Percentiles rank a stretch among this genome's conserved stretches.
These are phyloP conservation scores for Diachasmimorpha longicaudata DNA, from an alignment of 1,140 invertebrate species.

Conservation along the genomic window DNA sequence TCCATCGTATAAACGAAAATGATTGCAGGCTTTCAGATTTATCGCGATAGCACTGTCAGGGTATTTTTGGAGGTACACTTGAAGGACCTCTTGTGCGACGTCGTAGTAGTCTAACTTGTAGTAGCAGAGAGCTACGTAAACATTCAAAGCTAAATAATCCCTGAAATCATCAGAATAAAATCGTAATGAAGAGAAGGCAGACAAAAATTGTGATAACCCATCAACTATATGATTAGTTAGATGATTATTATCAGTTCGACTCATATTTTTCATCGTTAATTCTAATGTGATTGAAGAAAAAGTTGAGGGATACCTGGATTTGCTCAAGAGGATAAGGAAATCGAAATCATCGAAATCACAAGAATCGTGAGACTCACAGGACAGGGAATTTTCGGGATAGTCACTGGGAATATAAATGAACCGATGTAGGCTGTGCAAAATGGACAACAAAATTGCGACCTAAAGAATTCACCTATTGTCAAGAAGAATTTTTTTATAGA, in stretches of 20 bases:
- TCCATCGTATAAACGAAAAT: conserved; percentile 91
- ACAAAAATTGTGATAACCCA: too few species aligned
- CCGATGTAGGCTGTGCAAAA: background rate
- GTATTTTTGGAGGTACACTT: conserved; percentile 91
- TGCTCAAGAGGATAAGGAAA: conserved; percentile 35
- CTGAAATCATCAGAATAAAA: conserved; percentile 63
- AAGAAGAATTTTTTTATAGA: conserved; percentile 93
- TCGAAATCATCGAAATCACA: conserved; percentile 3
- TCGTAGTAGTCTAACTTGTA: conserved; percentile 96
- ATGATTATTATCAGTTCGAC: too few species aligned
- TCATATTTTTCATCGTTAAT: background rate
- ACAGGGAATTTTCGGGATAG: background rate
- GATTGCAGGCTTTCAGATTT: conserved; percentile 92
- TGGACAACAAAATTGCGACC: background rate
- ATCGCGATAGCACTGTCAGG: conserved; percentile 94
- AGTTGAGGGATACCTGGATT: conserved; percentile 34
- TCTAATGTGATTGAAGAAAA: background rate
- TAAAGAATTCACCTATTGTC: conserved; percentile 77
- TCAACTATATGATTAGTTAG: too few species aligned
- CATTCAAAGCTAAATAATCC: conserved; percentile 92
- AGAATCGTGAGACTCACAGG: background rate
- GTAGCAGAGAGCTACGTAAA: conserved; percentile 97
- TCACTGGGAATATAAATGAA: background rate
- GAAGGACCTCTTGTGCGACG: conserved; percentile 92
- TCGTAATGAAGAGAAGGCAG: too few species aligned